Base-by-base conservation (phyloP, 1,140 invertebrate species). In the Acromyrmex echinatior region DNA sequence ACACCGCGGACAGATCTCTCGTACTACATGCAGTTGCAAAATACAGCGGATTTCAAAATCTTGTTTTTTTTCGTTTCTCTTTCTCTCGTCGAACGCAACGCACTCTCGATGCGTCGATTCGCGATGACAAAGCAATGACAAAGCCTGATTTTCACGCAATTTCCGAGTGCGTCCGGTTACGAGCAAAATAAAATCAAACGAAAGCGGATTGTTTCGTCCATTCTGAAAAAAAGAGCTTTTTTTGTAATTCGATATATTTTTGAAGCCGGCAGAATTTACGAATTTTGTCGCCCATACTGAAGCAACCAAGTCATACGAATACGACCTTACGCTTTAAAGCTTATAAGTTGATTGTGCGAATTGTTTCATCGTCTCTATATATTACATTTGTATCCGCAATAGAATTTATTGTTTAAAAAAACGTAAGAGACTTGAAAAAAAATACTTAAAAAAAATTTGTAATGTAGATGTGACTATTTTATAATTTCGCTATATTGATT, bases 191-290 rank as follows among this genome's bases (percentile, higher is more conserved):
- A 80, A 68, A 84, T 71, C 53, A 71, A 86, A 86, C 39, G 58
- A 51, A 79, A 81, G 53, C 53, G 56, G 53, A 84, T 84, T 84
- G 80, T 82, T 45, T 73, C 18, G 39, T 51, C 14, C 28, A 10
- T 63, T 39, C n/a, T 58, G 25, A 74, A 62, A 70, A 53, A 76
- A 51, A 16, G 28, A 31, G 56, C n/a, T 76, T 51, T 51, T 62
- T 35, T 35, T 18, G 79, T 82, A 84, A 84, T 56, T 84, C 58
- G 56, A 84, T 84, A 84, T 76, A 84, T 84, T 84, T 84, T 84
- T 76, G 56, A 74, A 84, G 39, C 39, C 25, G 31, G 14, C 6
- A 21, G n/a, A 76, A 84, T 84, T 84, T 76, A 76, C 70, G 25
- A 62, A 56, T 31, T 82, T 80, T 62, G 16, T 35, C 21, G 74